A percentile compares a stretch with the other conserved stretches of the same genome.
Evolutionary conservation across 2,797 vertebrate species (phyloP).

Genomic region (Threskiornis aethiopicus): DNA sequence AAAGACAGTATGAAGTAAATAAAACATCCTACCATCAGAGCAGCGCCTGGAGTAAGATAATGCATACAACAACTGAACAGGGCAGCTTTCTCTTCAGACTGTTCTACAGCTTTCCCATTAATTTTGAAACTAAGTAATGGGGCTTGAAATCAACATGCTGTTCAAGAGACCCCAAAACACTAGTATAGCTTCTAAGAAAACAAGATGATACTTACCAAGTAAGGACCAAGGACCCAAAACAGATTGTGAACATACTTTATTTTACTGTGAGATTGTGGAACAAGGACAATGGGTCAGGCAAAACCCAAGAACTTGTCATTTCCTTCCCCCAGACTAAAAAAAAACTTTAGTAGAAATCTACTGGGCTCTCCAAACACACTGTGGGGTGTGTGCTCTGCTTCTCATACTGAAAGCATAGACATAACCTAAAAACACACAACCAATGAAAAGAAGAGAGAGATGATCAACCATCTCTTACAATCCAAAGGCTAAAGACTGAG

Average conservation of each 20-base stretch:
- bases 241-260: not conserved
- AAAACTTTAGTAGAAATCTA: not conserved
- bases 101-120: not conserved
- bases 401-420: not conserved
- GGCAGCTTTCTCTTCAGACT: not conserved
- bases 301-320: not conserved
- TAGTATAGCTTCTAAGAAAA: not conserved
- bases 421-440: not conserved
- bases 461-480: not conserved
- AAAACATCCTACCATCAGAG: not conserved
- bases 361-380: not conserved
- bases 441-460: not conserved
- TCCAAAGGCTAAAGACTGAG: not conserved
- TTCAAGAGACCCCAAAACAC: not conserved
- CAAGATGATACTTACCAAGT: not conserved
- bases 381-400: not conserved
- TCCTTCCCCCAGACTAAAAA: not conserved
- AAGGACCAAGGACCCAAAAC: not conserved
- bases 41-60: not conserved
- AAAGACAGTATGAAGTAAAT: not conserved
- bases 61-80: not conserved
- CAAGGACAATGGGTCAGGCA: not conserved
- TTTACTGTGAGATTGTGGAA: not conserved
- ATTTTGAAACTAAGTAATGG: not conserved
- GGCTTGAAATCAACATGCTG: not conserved